Percentiles rank a stretch among this genome's conserved stretches.
phyloP scores from a whole-genome alignment of 2,113 vertebrate species.

The Grammomys dolichurus region DNA sequence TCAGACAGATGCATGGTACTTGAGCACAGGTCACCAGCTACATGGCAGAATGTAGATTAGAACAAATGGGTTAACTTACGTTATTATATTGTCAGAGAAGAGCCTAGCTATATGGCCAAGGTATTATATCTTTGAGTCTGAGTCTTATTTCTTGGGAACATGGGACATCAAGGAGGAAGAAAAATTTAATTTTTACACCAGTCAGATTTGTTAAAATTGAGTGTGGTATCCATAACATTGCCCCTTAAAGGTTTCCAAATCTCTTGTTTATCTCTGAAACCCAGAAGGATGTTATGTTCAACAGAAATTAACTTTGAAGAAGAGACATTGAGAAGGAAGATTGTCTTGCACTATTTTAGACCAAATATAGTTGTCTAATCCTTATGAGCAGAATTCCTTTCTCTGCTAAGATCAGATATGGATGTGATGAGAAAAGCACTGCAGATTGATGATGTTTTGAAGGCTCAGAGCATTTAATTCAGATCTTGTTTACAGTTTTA shows the following conservation, averaged over 20 bases:
- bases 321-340: not conserved
- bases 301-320: not conserved
- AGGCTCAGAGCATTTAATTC: not conserved
- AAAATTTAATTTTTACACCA: not conserved
- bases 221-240: not conserved
- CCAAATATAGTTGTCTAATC: not conserved
- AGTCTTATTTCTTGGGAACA: no score
- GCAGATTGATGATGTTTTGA: not conserved
- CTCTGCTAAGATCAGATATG: not conserved
- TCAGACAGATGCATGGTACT: no score
- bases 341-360: not conserved
- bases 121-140: no score
- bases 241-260: no score
- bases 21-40: no score
- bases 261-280: not conserved
- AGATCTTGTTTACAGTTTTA: not conserved
- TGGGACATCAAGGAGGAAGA: no score
- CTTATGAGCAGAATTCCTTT: not conserved
- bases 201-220: not conserved
- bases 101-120: no score
- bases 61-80: no score
- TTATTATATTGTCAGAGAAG: no score
- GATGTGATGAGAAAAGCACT: not conserved
- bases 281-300: not conserved
- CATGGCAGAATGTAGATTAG: no score